phyloP scores from a whole-genome alignment of 2,888 invertebrate species.

The Hydropsyche betteni region DNA sequence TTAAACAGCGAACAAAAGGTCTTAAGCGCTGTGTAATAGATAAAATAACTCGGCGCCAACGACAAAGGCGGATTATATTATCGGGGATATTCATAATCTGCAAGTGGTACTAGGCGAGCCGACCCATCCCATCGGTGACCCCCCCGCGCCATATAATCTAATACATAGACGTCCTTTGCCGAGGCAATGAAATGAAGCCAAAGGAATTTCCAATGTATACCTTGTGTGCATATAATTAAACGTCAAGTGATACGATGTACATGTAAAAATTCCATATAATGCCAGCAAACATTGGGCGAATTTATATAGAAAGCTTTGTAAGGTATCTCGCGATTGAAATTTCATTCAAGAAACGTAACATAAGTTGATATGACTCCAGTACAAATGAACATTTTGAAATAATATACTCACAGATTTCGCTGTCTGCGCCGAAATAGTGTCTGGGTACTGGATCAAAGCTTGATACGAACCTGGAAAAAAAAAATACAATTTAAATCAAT shows the following conservation, averaged over 20 bases:
- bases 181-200: slow-evolving; percentile 26
- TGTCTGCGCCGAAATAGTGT: slow-evolving; percentile 95
- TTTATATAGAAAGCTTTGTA: too few species aligned
- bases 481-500: slow-evolving; percentile 38
- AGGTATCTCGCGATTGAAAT: too few species aligned
- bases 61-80: slow-evolving; percentile 44
- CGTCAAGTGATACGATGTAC: too few species aligned
- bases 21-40: slow-evolving; percentile 35
- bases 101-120: background rate
- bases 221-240: too few species aligned
- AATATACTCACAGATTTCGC: slow-evolving; percentile 87
- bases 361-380: background rate
- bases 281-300: too few species aligned
- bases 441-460: slow-evolving; percentile 98
- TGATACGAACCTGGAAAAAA: slow-evolving; percentile 88
- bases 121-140: too few species aligned
- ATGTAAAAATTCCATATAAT: too few species aligned
- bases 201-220: slow-evolving; percentile 23
- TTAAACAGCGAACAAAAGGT: slow-evolving; percentile 43
- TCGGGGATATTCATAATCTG: slow-evolving; percentile 43
- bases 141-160: background rate
- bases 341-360: too few species aligned
- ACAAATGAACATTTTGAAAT: slow-evolving; percentile 10
- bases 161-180: background rate
- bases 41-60: slow-evolving; percentile 38